phyloP scores from a whole-genome alignment of 2,797 vertebrate genomes.

The Leuciscus waleckii region DNA sequence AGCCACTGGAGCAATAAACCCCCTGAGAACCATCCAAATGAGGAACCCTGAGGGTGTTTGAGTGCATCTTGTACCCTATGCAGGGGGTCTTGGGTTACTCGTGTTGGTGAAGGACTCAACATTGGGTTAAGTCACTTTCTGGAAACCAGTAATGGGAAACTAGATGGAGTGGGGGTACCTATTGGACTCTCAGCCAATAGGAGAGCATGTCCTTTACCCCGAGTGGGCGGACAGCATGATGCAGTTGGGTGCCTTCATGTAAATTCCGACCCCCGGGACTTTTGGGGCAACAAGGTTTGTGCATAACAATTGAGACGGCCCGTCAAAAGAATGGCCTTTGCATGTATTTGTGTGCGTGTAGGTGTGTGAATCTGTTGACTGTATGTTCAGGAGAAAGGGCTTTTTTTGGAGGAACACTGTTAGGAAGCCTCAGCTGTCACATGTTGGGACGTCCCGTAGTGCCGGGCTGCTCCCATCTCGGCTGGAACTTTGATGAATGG shows the following conservation, averaged over 20 bases:
- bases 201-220: constrained; percentile 45
- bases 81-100: constrained; percentile 43
- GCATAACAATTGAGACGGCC: constrained; percentile 48
- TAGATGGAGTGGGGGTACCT: constrained; percentile 59
- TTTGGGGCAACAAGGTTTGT: constrained; percentile 28
- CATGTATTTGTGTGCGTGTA: constrained; percentile 11
- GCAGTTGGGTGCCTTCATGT: constrained; percentile 33
- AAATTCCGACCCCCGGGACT: constrained; percentile 20
- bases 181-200: constrained; percentile 16
- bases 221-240: constrained; percentile 50
- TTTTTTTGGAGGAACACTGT: constrained; percentile 38
- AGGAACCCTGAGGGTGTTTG: constrained; percentile 53
- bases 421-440: constrained; percentile 62
- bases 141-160: constrained; percentile 46
- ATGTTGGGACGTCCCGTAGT: constrained; percentile 59
- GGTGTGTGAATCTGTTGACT: constrained; percentile 51
- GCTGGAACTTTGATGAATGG: constrained; percentile 61
- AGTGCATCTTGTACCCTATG: constrained; percentile 33
- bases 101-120: constrained; percentile 36
- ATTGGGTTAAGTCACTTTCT: constrained; percentile 47
- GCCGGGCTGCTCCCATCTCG: constrained; percentile 48
- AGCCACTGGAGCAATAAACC: constrained; percentile 47
- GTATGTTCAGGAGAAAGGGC: constrained; percentile 3
- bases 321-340: constrained; percentile 20
- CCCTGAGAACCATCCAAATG: constrained; percentile 48